Evolutionary conservation across 2,113 vertebrate genomes (phyloP), one percentile per base, ranked within the genome.

Genomic region (Rhinopomastus cyanomelas): DNA sequence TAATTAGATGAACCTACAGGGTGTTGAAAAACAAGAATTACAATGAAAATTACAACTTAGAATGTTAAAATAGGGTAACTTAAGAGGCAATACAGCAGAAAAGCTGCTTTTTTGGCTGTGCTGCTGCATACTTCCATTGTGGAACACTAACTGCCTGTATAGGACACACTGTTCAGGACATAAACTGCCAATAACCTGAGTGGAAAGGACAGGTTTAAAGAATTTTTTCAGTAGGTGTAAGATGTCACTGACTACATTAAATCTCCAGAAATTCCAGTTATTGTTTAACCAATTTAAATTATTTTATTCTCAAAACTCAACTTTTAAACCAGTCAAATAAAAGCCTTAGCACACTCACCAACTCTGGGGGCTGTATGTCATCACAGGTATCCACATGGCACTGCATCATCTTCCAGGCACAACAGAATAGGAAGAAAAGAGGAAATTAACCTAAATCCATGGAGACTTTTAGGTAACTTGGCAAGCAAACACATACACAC

Each of bases 361-460:
- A 0, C 57, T 97, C 96, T 42, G 96, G 96, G 11, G 96, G 94
- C 44, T 97, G 95, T 91, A 97, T 97, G 74, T 97, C 96, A 16
- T 97, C 96, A 89, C 96, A 97, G 68, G 96, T 95, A 80, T 96
- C 96, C 30, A 97, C 96, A 3, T 97, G 96, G 71, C 96, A 97
- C 36, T 97, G 96, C 96, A 97, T 97, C 96, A 97, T 97, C 96
- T 97, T 90, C 52, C 80, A 89, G 46, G 39, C 3, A 14, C 18
- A 55, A 91, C 5, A 2, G 2, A 48, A 53, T 1, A 65, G 5
- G 14, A 89, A 11, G 6, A 92, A 90, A 19, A 71, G 36, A 75
- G 5, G 11, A 78, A 80, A 76, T 10, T 29, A 49, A 71, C 53
- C 18, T 49, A 18, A 12, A 39, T 52, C 71, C 29, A 88, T 17